Percentiles rank a stretch among this genome's conserved stretches.
These are phyloP conservation scores for Condylura cristata DNA, from an alignment of 2,113 vertebrate species.

Conservation along the genomic window DNA sequence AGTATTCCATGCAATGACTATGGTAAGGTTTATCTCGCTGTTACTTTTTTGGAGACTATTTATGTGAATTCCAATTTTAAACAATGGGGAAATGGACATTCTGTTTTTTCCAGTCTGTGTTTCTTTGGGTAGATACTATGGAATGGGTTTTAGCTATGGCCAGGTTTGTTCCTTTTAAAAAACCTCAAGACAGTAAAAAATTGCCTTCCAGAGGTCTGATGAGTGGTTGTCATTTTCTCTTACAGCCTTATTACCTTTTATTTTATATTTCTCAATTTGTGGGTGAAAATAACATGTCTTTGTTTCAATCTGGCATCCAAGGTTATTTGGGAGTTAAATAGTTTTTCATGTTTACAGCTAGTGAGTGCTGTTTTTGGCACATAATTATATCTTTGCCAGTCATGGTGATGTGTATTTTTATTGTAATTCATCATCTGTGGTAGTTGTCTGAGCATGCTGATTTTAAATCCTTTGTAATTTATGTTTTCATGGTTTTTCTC, in stretches of 20 bases:
- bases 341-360: neutral
- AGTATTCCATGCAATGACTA: neutral
- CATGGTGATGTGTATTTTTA: neutral
- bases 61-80: neutral
- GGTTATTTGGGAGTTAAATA: neutral
- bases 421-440: neutral
- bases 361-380: neutral
- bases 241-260: neutral
- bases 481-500: neutral
- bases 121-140: neutral
- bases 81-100: too few species aligned
- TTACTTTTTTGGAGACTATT: neutral
- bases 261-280: neutral
- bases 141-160: neutral
- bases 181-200: neutral
- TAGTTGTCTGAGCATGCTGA: neutral
- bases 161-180: neutral
- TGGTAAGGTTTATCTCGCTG: neutral
- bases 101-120: neutral
- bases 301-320: neutral
- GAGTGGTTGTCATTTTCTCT: neutral
- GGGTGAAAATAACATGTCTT: neutral
- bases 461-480: neutral
- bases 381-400: neutral
- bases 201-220: neutral